A percentile compares a stretch with the other conserved stretches of the same genome.
Conservation (phyloP, 2,888 invertebrate species). For the Caenorhabditis sulstoni region DNA sequence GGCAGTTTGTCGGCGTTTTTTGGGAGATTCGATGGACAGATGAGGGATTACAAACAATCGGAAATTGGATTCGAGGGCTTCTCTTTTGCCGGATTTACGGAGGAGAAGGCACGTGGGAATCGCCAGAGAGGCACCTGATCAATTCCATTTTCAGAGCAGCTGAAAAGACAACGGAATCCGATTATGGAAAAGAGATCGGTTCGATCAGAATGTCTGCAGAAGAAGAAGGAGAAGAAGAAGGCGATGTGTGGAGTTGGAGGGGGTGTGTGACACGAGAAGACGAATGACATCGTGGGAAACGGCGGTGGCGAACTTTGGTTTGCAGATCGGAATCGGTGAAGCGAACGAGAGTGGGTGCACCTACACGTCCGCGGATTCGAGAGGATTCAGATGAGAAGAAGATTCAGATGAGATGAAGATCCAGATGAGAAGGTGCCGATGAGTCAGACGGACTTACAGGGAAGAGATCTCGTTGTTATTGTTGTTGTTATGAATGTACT, state of each 20-base stretch:
- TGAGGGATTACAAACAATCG: slow-evolving; percentile 41
- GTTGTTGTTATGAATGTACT: slow-evolving; percentile 1
- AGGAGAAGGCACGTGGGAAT: slow-evolving; percentile 27
- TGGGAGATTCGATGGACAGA: neutral
- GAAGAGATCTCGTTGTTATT: slow-evolving; percentile 45
- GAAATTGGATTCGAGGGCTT: slow-evolving; percentile 46
- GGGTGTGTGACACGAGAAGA: too few relatives aligned
- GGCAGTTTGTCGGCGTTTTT: neutral
- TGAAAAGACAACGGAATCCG: neutral
- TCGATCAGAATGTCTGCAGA: neutral
- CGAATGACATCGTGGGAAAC: neutral
- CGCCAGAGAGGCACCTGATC: slow-evolving; percentile 2
- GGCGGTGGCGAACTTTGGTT: neutral
- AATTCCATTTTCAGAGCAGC: slow-evolving; percentile 1
- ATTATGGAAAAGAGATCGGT: slow-evolving; percentile 9
- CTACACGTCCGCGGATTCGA: neutral
- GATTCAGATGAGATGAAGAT: neutral
- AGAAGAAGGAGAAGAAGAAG: too few relatives aligned
- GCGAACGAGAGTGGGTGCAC: neutral
- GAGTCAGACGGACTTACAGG: slow-evolving; percentile 29
- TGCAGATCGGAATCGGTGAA: neutral
- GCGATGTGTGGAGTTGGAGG: too few relatives aligned
- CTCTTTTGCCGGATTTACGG: slow-evolving; percentile 17
- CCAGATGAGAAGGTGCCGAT: neutral
- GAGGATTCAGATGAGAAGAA: neutral